These are phyloP conservation scores for Drosophila ogumai DNA, from an alignment of 1,140 invertebrate species.

Conservation along the genomic window DNA sequence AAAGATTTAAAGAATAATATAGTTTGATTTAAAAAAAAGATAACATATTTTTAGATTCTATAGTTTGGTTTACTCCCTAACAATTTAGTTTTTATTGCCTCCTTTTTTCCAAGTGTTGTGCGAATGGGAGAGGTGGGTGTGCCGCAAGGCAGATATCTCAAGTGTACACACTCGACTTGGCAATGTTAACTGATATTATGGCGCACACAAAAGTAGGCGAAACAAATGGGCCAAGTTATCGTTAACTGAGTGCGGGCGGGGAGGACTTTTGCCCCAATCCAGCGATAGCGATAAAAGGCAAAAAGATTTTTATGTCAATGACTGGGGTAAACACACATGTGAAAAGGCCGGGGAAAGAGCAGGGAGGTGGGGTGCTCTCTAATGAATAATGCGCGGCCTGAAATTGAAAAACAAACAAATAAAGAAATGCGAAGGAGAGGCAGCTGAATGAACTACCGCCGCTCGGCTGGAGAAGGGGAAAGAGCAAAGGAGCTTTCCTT, in stretches of 20 bases:
- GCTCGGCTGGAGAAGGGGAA: neutral
- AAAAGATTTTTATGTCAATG: slow-evolving; percentile 75
- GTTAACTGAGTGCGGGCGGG: slow-evolving; percentile 35
- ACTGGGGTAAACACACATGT: slow-evolving; percentile 55
- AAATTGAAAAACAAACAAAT: slow-evolving; percentile 82
- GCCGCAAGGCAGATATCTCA: slow-evolving; percentile 61
- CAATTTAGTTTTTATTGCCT: neutral
- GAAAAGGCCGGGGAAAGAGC: neutral
- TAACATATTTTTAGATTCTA: too few relatives aligned
- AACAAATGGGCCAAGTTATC: slow-evolving; percentile 74
- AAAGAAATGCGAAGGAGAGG: slow-evolving; percentile 34
- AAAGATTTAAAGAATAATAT: neutral
- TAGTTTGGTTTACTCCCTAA: too few relatives aligned
- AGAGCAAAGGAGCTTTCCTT: neutral
- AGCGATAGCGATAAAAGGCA: slow-evolving; percentile 71
- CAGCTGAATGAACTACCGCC: slow-evolving; percentile 19
- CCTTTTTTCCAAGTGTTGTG: neutral
- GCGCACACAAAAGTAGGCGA: slow-evolving; percentile 69
- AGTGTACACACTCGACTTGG: slow-evolving; percentile 83
- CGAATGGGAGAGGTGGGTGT: neutral
- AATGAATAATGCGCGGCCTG: slow-evolving; percentile 72
- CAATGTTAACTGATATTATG: slow-evolving; percentile 75
- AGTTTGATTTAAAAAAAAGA: neutral
- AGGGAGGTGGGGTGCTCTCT: slow-evolving; percentile 16
- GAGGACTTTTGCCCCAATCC: slow-evolving; percentile 11